These are phyloP conservation scores for Arctia plantaginis DNA, from an alignment of 2,888 invertebrate genomes.

Conservation along the genomic window DNA sequence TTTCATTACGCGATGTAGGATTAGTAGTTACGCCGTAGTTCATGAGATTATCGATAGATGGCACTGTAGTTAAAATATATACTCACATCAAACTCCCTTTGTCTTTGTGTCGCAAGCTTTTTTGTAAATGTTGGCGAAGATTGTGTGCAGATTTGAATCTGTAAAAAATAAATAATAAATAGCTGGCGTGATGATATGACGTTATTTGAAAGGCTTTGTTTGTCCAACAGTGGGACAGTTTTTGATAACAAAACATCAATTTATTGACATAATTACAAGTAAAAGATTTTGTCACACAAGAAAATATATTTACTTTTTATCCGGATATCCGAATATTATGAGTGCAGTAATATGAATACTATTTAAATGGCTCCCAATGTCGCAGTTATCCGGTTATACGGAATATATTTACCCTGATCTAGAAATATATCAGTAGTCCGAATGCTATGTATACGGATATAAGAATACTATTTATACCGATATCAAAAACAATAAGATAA, in stretches of 20 bases:
- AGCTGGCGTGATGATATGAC: background rate
- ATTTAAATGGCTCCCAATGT: too few relatives aligned
- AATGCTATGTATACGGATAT: too few relatives aligned
- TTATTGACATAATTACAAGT: background rate
- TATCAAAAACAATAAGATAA: too few relatives aligned
- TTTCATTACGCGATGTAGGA: too few relatives aligned
- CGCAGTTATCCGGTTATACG: too few relatives aligned
- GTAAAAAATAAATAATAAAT: constrained; percentile 22
- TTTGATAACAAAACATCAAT: too few relatives aligned
- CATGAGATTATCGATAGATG: background rate
- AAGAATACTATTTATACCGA: too few relatives aligned
- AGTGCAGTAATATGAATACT: too few relatives aligned
- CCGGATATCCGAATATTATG: background rate
- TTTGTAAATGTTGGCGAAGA: constrained; percentile 69
- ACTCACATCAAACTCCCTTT: constrained; percentile 65
- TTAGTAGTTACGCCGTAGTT: too few relatives aligned
- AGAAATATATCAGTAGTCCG: too few relatives aligned
- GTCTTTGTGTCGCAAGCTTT: constrained; percentile 74
- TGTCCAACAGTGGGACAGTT: background rate
- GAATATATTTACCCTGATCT: too few relatives aligned
- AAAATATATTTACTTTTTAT: background rate
- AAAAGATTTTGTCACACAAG: background rate
- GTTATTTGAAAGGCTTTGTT: background rate
- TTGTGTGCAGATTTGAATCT: constrained; percentile 79
- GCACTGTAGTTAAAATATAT: background rate